These are phyloP conservation scores for Amyelois transitella DNA, from an alignment of 1,140 invertebrate genomes.

Conservation along the genomic window DNA sequence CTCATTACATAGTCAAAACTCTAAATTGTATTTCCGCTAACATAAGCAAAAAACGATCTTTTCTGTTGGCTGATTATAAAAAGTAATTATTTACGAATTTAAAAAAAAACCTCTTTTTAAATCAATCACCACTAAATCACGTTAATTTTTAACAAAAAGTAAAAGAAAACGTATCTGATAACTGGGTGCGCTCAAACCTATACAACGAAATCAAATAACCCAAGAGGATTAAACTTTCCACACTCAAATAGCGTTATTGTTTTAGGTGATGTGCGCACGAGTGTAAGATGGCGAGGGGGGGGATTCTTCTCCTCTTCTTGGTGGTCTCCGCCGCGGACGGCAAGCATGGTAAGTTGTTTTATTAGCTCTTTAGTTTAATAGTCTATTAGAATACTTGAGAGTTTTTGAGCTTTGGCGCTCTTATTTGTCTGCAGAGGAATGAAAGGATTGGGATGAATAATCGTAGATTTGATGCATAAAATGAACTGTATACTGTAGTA, in stretches of 20 bases:
- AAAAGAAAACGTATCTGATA: no score
- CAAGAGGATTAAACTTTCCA: conserved; percentile 17
- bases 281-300: conserved; percentile 57
- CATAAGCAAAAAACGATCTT: no score
- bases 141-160: no score
- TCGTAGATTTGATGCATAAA: no score
- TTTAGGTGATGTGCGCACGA: conserved; percentile 65
- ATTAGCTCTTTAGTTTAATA: not conserved
- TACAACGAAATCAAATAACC: not conserved
- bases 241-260: conserved; percentile 60
- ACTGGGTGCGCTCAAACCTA: conserved; percentile 5
- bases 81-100: no score
- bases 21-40: no score
- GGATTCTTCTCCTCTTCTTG: conserved; percentile 54
- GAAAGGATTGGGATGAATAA: not conserved
- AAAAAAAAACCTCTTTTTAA: no score
- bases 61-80: no score
- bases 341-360: conserved; percentile 59
- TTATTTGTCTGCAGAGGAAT: not conserved
- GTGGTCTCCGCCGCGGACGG: conserved; percentile 54
- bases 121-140: no score
- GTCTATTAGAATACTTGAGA: not conserved
- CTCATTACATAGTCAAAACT: no score
- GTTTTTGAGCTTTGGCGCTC: not conserved
- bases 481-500: no score